Conservation (phyloP, 2,888 invertebrate species). For the Pteria penguin region DNA sequence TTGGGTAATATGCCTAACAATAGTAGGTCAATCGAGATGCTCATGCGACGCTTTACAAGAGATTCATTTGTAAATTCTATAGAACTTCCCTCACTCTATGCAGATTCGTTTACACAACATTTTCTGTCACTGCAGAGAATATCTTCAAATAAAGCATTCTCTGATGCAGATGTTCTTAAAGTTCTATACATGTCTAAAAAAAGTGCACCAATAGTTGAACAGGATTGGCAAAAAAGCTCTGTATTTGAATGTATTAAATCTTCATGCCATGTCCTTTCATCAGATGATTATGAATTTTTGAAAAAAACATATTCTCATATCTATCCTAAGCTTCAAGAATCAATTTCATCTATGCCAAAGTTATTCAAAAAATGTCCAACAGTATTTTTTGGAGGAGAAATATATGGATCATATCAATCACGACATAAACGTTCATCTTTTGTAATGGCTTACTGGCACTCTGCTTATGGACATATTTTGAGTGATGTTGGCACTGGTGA, state of each 20-base stretch:
- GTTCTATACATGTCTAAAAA: slow-evolving; percentile 11
- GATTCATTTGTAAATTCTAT: slow-evolving; percentile 22
- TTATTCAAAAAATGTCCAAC: slow-evolving; percentile 3
- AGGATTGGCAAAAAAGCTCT: slow-evolving; percentile 20
- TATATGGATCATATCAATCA: slow-evolving; percentile 21
- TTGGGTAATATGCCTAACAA: slow-evolving; percentile 28
- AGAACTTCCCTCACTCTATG: background rate
- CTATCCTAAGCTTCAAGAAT: slow-evolving; percentile 6
- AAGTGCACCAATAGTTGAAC: slow-evolving; percentile 11
- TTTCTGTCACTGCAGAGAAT: background rate
- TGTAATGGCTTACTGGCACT: slow-evolving; percentile 31
- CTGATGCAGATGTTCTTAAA: slow-evolving; percentile 7
- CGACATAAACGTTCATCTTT: slow-evolving; percentile 22
- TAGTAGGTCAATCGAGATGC: slow-evolving; percentile 21
- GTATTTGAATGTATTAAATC: slow-evolving; percentile 7
- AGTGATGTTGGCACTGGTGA: background rate
- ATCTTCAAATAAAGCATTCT: background rate
- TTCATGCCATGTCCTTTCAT: slow-evolving; percentile 1
- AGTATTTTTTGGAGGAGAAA: slow-evolving; percentile 16
- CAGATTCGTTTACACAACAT: slow-evolving; percentile 10
- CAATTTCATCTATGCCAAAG: slow-evolving; percentile 4
- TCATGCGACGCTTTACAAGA: slow-evolving; percentile 27
- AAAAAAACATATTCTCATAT: slow-evolving; percentile 13
- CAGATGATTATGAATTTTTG: background rate
- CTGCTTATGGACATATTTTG: slow-evolving; percentile 11